Percentiles rank a stretch among this genome's conserved stretches.
phyloP scores from a whole-genome alignment of 2,888 invertebrate species.

The Orchesella flavescens region DNA sequence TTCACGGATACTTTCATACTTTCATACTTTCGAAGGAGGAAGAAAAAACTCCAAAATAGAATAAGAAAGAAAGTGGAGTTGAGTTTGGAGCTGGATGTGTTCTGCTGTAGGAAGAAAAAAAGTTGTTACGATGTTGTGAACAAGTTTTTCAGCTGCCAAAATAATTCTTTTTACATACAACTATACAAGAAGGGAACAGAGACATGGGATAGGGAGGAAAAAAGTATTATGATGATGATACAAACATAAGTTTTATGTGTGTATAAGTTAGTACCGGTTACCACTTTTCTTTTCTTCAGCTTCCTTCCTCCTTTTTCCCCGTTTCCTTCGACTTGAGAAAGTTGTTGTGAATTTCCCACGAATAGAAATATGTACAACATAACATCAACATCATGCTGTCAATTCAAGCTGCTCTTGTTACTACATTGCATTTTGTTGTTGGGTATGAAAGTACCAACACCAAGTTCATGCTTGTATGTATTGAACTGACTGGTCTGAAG shows the following conservation, averaged over 20 bases:
- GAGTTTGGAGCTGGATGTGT: too few relatives aligned
- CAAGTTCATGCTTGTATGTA: background rate
- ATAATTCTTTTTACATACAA: constrained; percentile 3
- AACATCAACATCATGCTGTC: constrained; percentile 21
- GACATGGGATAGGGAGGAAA: background rate
- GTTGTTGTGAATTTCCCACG: constrained; percentile 51
- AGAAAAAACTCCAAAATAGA: constrained; percentile 1
- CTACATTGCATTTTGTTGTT: constrained; percentile 19
- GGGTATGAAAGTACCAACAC: background rate
- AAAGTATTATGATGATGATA: too few relatives aligned
- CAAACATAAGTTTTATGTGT: background rate
- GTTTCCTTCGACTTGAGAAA: background rate
- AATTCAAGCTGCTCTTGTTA: constrained; percentile 49
- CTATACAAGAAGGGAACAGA: background rate
- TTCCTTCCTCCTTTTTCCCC: constrained; percentile 32
- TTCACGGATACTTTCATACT: too few relatives aligned
- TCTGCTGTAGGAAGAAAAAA: background rate
- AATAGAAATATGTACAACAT: constrained; percentile 36
- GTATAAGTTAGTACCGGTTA: constrained; percentile 36
- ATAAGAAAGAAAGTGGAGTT: constrained; percentile 10
- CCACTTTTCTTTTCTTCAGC: constrained; percentile 22
- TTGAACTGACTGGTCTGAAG: too few relatives aligned
- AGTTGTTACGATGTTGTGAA: constrained; percentile 26
- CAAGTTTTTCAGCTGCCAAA: constrained; percentile 44
- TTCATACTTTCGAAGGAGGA: background rate